Evolutionary conservation across 2,113 vertebrate species (phyloP), one percentile per base, ranked within the genome.

Genomic region (Nothocercus nigrocapillus): DNA sequence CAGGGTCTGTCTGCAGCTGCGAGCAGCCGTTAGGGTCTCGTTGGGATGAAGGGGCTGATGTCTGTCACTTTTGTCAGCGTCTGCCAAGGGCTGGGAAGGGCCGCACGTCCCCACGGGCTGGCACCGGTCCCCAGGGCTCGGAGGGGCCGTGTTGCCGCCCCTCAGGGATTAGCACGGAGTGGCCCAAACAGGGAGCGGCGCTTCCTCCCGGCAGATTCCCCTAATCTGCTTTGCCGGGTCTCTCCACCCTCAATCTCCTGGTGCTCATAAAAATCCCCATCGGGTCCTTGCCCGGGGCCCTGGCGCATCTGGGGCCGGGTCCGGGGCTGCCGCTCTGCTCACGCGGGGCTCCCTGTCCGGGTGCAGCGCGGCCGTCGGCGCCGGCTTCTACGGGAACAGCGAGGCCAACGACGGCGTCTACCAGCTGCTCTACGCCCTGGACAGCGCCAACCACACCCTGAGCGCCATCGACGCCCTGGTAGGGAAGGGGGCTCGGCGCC

Each of bases 381-480:
- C 99, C 44, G 99, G 99, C 97, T 99, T 99, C 97, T 99, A 99
- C 11, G 99, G 99, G 88, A 99, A 99, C 98, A 99, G 99, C 4
- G 99, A 99, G 98, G 98, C 98, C 96, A 99, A 99, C 3, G 99
- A 99, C 0, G 99, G 99, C 3, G 97, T 99, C 28, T 98, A 99
- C 97, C 99, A 99, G 98, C 96, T 99, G 95, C 98, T 99, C 95
- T 99, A 99, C 79, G 99, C 99, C 96, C 89, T 99, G 94, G 99
- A 99, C 96, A 98, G 99, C 0, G 99, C 98, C 76, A 99, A 99
- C 97, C 98, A 99, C 96, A 99, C 99, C 4, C 98, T 99, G 87
- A 98, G 98, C 0, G 98, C 98, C 44, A 98, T 99, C n/a, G 98
- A 99, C 72, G 96, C 95, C 4, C 98, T 99, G 99, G 99, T 99